A percentile compares a stretch with the other conserved stretches of the same genome.
Conservation (phyloP, 1,140 invertebrate genomes). For the Sinonovacula constricta region DNA sequence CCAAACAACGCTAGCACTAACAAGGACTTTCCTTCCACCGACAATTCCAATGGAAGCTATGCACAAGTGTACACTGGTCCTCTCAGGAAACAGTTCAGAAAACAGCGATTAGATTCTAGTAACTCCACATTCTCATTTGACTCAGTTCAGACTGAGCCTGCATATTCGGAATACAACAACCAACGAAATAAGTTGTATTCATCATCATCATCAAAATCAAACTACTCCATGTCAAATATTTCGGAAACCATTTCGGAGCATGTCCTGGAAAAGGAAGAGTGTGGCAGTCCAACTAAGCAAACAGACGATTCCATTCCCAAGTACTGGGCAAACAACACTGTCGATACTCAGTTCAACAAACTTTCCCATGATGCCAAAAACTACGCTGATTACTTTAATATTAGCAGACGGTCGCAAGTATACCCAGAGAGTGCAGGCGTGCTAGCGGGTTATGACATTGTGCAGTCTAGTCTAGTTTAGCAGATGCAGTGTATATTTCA, state of each 20-base stretch:
- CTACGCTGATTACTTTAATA: slow-evolving; percentile 40
- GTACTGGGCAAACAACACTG: slow-evolving; percentile 36
- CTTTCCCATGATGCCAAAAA: slow-evolving; percentile 6
- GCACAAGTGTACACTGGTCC: background rate
- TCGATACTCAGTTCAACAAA: slow-evolving; percentile 3
- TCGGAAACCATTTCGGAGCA: slow-evolving; percentile 17
- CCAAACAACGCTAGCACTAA: background rate
- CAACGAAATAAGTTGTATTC: slow-evolving; percentile 38
- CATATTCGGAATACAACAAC: slow-evolving; percentile 12
- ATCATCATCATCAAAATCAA: slow-evolving; percentile 44
- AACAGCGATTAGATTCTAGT: slow-evolving; percentile 34
- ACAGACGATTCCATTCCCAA: slow-evolving; percentile 11
- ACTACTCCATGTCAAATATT: slow-evolving; percentile 52
- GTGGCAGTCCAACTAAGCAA: background rate
- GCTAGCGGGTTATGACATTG: slow-evolving; percentile 48
- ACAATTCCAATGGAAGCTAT: background rate
- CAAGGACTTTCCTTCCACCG: background rate
- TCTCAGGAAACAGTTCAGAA: background rate
- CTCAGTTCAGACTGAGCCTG: slow-evolving; percentile 48
- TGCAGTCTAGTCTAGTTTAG: slow-evolving; percentile 46
- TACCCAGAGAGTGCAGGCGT: slow-evolving; percentile 33
- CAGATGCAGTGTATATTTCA: too few species aligned
- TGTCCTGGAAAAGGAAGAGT: background rate
- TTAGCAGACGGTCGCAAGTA: slow-evolving; percentile 25
- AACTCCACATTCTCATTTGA: slow-evolving; percentile 46